These are phyloP conservation scores for Eumacrocentrus americanus DNA, from an alignment of 2,888 invertebrate species.

Conservation along the genomic window DNA sequence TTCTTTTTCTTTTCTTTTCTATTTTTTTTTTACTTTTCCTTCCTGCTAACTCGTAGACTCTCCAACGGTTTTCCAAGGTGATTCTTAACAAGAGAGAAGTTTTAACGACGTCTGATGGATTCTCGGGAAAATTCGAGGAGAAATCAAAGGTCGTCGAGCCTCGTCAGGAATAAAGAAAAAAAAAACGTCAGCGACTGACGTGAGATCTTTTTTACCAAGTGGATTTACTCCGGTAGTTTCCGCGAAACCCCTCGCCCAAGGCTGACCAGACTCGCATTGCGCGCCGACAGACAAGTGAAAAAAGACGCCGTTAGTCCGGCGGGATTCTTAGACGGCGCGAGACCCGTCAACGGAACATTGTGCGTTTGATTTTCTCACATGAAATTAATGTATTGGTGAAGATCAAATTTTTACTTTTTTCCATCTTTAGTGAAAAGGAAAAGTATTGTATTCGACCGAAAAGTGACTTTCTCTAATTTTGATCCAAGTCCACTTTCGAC, in stretches of 20 bases:
- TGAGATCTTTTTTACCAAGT: not conserved
- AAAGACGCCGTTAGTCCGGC: slow-evolving; percentile 39
- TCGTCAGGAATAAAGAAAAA: no score
- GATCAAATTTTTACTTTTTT: not conserved
- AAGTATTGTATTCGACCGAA: no score
- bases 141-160: slow-evolving; percentile 4
- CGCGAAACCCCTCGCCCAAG: slow-evolving; percentile 5
- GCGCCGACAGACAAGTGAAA: slow-evolving; percentile 29
- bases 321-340: slow-evolving; percentile 38
- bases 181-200: slow-evolving; percentile 7
- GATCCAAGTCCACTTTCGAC: no score
- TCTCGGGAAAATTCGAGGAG: not conserved
- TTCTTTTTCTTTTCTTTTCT: not conserved
- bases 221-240: slow-evolving; percentile 10
- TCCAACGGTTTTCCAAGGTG: not conserved
- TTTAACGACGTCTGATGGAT: not conserved
- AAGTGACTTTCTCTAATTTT: no score
- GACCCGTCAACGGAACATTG: slow-evolving; percentile 4
- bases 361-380: slow-evolving; percentile 7
- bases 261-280: slow-evolving; percentile 17
- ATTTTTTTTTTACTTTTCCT: not conserved
- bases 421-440: not conserved
- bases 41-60: not conserved
- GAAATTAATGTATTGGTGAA: not conserved
- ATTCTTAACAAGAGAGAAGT: not conserved